Conservation (phyloP, 1,140 invertebrate species). For the Musca domestica region DNA sequence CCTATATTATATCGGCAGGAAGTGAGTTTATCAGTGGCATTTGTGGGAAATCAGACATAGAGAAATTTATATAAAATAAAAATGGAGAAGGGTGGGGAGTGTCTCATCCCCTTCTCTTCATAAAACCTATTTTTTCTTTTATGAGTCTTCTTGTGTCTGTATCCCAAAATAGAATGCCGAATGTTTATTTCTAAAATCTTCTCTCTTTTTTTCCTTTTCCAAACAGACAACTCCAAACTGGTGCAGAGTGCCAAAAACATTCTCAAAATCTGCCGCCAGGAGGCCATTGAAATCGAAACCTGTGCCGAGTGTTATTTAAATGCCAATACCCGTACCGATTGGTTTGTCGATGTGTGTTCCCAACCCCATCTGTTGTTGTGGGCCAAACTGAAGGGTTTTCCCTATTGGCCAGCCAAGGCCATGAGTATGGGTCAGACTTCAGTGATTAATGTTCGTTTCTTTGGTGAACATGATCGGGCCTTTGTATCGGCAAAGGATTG, state of each 20-base stretch:
- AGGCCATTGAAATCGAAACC: slow-evolving; percentile 89
- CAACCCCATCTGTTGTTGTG: slow-evolving; percentile 84
- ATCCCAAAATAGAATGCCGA: background rate
- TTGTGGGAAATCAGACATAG: no score
- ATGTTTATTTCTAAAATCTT: background rate
- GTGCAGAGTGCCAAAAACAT: slow-evolving; percentile 75
- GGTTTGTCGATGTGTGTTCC: slow-evolving; percentile 89
- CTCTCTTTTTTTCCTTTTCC: background rate
- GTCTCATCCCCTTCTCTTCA: no score
- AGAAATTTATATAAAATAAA: no score
- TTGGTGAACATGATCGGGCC: slow-evolving; percentile 89
- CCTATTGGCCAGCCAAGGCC: slow-evolving; percentile 92
- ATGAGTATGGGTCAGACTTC: slow-evolving; percentile 72
- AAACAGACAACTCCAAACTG: slow-evolving; percentile 65
- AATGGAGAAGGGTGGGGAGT: no score
- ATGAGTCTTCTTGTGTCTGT: no score
- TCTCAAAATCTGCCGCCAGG: slow-evolving; percentile 78
- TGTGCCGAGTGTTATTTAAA: slow-evolving; percentile 89
- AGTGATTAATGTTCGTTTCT: slow-evolving; percentile 86
- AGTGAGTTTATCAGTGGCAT: no score
- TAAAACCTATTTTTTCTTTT: no score
- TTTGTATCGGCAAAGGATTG: slow-evolving; percentile 85
- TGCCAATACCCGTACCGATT: slow-evolving; percentile 74
- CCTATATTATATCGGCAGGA: slow-evolving; percentile 76
- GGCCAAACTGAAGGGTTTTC: slow-evolving; percentile 92